Conservation (phyloP, 2,797 vertebrate genomes). For the Selene dorsalis region DNA sequence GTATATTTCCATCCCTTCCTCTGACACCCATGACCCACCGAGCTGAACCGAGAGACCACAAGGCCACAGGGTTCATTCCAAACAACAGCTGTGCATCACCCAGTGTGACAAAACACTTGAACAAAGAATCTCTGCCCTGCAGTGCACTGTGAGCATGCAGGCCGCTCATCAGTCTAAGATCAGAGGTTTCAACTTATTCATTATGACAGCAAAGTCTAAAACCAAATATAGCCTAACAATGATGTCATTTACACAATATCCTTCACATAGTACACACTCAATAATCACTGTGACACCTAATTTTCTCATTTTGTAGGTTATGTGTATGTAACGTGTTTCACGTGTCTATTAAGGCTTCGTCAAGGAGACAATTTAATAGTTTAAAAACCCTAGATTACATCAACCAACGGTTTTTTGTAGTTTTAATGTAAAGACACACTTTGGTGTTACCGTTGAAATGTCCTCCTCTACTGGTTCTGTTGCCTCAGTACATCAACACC, state of each 20-base stretch:
- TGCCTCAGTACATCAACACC: constrained; percentile 55
- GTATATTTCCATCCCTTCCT: constrained; percentile 87
- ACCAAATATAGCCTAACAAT: constrained; percentile 12
- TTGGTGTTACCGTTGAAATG: constrained; percentile 8
- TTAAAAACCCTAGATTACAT: background rate
- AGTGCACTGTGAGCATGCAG: constrained; percentile 14
- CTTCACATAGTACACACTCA: too few relatives aligned
- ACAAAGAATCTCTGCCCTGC: constrained; percentile 40
- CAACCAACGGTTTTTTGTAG: background rate
- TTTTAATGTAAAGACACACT: background rate
- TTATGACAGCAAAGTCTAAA: constrained; percentile 1
- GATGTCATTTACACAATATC: background rate
- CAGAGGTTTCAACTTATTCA: constrained; percentile 29
- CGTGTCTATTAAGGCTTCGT: too few relatives aligned
- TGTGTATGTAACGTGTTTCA: background rate
- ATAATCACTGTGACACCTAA: background rate
- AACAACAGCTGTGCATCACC: constrained; percentile 69
- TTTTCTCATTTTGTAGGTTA: background rate
- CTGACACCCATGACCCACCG: constrained; percentile 68
- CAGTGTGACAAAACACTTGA: constrained; percentile 45
- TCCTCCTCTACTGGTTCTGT: constrained; percentile 46
- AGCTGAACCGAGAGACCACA: constrained; percentile 47
- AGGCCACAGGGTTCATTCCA: constrained; percentile 44
- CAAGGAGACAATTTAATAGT: too few relatives aligned
- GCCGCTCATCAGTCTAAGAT: constrained; percentile 21